Conservation (phyloP, 1,140 invertebrate genomes). For the Antheraea mylitta region DNA sequence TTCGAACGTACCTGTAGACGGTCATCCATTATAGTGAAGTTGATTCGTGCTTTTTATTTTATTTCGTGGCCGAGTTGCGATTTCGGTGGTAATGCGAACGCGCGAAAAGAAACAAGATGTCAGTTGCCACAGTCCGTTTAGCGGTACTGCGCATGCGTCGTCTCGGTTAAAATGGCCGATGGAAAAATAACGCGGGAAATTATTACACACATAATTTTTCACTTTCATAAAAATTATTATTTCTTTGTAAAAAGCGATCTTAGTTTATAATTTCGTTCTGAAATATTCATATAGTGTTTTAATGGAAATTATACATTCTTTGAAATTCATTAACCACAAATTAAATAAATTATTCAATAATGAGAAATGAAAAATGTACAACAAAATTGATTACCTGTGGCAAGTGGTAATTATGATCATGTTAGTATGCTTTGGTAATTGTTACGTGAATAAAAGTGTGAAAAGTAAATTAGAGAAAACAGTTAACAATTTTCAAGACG, state of each 20-base stretch:
- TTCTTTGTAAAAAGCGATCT: neutral
- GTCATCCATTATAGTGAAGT: neutral
- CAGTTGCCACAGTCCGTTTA: conserved; percentile 15
- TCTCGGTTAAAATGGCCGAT: conserved; percentile 25
- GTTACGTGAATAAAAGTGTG: conserved; percentile 20
- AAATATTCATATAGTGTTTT: no score
- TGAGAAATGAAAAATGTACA: conserved; percentile 61
- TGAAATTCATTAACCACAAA: neutral
- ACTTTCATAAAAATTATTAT: conserved; percentile 11
- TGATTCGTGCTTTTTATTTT: conserved; percentile 7
- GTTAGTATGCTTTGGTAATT: conserved; percentile 39
- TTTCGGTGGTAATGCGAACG: conserved; percentile 8
- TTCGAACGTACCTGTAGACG: neutral
- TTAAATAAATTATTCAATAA: conserved; percentile 34
- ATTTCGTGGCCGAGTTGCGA: conserved; percentile 10
- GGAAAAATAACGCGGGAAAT: conserved; percentile 33
- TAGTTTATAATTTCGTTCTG: neutral
- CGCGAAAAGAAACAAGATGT: conserved; percentile 8
- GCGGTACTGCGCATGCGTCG: conserved; percentile 32
- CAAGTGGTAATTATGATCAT: conserved; percentile 41
- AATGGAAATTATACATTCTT: no score
- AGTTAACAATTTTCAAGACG: conserved; percentile 8
- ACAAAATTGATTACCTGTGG: conserved; percentile 36
- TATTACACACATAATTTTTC: conserved; percentile 13
- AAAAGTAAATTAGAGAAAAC: conserved; percentile 41